Base-by-base conservation (phyloP, 2,888 invertebrate species). In the Nasonovia ribisnigri region DNA sequence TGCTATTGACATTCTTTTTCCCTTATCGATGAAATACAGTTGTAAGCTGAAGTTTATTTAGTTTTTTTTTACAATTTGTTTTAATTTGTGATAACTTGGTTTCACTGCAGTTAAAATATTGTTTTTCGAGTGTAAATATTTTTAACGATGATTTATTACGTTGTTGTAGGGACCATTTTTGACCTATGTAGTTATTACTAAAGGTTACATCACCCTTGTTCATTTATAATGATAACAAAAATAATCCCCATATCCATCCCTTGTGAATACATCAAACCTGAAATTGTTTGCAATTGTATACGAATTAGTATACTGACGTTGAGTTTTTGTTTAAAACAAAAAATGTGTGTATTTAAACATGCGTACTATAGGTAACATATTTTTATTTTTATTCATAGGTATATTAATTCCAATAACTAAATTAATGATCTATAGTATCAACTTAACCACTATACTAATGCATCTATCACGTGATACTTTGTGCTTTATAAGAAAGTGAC, bases 71-170 rank as follows among this genome's bases (percentile, higher is more conserved):
- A 36, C 20, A 36, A 36, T 36, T 77, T 8, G 20, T 77, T 77
- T 77, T 77, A 77, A 77, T 77, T 77, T 77, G 20, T 8, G 36
- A 36, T 36, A 77, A 77, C 6, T 77, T 77, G 77, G 36, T 77
- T 77, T 77, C 36, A 20, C 77, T 77, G 36, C 67, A 36, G 77
- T 77, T 36, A 77, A 36, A 77, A 77, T 36, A 36, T 77, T 36
- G 8, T 77, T 77, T 77, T 77, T 77, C 20, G 20, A 77, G 6
- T 36, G 77, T 77, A 77, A 77, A 86, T 46, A 86, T 86, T 43
- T 86, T 54, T 57, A 43, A 54, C 20, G 36, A 89, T 77, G 91
- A 36, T 91, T 51, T 42, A 60, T 46, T 89, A 46, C 86, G 29
- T 43, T 86, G 29, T 46, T 46, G 29, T 29, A 86, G 86, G 29